phyloP scores from a whole-genome alignment of 2,797 vertebrate genomes.

The Characodon lateralis region DNA sequence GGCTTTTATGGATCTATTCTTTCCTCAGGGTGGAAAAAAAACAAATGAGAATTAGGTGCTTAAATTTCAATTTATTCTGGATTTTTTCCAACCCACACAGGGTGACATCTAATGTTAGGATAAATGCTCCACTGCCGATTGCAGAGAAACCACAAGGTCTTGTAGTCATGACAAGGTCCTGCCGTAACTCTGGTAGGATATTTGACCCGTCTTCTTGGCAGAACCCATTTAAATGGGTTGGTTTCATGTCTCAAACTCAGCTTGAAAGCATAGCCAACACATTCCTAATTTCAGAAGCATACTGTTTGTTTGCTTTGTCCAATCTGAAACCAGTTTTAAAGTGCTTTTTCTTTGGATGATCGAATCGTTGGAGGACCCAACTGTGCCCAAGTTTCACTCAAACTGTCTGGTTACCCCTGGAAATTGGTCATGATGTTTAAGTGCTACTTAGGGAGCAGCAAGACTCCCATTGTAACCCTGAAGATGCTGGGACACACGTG shows the following conservation, averaged over 20 bases:
- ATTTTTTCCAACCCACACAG: background rate
- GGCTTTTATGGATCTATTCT: background rate
- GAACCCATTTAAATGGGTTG: background rate
- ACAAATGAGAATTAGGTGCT: background rate
- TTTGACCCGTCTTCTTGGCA: background rate
- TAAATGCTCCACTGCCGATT: background rate
- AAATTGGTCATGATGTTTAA: background rate
- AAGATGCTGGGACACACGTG: background rate
- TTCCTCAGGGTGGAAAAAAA: too few relatives aligned
- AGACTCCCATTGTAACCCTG: background rate
- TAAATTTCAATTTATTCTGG: background rate
- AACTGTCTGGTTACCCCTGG: background rate
- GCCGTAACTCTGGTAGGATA: background rate
- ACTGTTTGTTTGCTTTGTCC: background rate
- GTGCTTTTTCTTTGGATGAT: background rate
- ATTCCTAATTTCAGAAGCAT: background rate
- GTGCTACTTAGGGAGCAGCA: background rate
- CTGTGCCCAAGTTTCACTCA: background rate
- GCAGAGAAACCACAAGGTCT: background rate
- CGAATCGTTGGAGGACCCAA: background rate
- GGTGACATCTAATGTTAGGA: background rate
- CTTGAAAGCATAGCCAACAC: background rate
- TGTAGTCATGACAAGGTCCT: too few relatives aligned
- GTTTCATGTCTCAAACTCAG: background rate
- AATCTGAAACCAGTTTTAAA: background rate